Base-by-base conservation (phyloP, 2,113 vertebrate species). In the Corydoras sp. region DNA sequence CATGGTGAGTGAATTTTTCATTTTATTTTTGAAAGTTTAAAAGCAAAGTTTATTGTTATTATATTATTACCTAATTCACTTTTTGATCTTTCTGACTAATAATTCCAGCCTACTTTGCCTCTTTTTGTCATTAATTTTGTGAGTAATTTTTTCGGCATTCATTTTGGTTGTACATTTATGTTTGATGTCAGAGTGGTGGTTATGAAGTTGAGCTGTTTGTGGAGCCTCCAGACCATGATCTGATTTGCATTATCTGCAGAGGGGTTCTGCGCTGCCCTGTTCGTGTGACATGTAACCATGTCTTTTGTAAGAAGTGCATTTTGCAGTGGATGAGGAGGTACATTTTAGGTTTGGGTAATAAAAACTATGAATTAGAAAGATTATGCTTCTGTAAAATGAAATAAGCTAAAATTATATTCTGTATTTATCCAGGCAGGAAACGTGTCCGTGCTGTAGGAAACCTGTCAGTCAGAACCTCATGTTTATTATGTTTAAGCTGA, bases 281-380 rank as follows among this genome's bases (percentile, higher is more conserved):
- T 13, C 89, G 90, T 80, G 83, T 93, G 29, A 85, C 86, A 3
- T 95, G 93, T 80, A 86, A 90, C 76, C 93, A 95, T 76, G 81
- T 92, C 73, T 95, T 95, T 86, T 95, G 93, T 88, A 92, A 92
- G 79, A 92, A 88, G 75, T 95, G 93, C 77, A 93, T 94, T 76
- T 76, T 92, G 61, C 90, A 80, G 62, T 95, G 93, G 93, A 87
- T 95, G 53, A 89, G 88, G 78, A 92, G 93, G 93, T 95, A 77
- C 4, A 43, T 43, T 43, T 43, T 5, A 43, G 35, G 7, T 43
- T 43, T 11, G 15, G 43, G 2, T 24, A 24, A 24, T 24, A 24
- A 24, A 48, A 48, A 54, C 51, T 15, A 69, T 1, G 53, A 24
- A 24, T 24, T 24, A 24, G 18, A 24, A 24, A 24, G 18, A 24